Base-by-base conservation (phyloP, 2,113 vertebrate genomes). In the Menura novaehollandiae region DNA sequence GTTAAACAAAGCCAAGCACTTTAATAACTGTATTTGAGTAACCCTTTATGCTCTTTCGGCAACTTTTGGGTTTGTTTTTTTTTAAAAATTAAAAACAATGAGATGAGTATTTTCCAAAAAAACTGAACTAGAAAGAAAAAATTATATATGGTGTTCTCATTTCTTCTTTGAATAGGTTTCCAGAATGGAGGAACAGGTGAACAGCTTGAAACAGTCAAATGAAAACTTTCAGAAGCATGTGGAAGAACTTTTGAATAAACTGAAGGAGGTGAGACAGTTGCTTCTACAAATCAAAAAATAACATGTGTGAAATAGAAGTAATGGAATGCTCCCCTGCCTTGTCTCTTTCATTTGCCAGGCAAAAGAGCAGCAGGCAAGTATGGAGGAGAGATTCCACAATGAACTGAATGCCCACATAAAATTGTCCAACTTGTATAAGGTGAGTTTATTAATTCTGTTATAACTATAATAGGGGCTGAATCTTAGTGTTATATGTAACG, bases 351-450 rank as follows among this genome's bases (percentile, higher is more conserved):
- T 94, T 51, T 95, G 14, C 37, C 51, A 99, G 99, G 98, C 98
- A 20, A 99, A 99, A 92, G 99, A 99, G 37, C 99, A 99, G 60
- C 99, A 99, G 72, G 95, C 98, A 51, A 97, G 95, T 72, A 98
- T 98, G 97, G 99, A 99, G 95, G 99, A 99, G 80, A 99, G 99
- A 97, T 99, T 99, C 87, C 98, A 98, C 84, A 99, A 98, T 78
- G 99, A 99, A 85, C 95, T 99, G 78, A 99, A 99, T 96, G 98
- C 99, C 37, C 99, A 99, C 92, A 99, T 99, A 35, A 99, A 99
- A 80, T 98, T 99, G 28, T 99, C 98, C 72, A 99, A 99, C 85
- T 97, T 99, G 16, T 98, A 99, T 93, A 99, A 99, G 99, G 99
- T 99, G 97, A 91, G 93, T 95, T 63, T 14, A 33, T 11, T 52